These are phyloP conservation scores for Cossypha polioptera DNA, from an alignment of 2,797 vertebrate species.

Conservation along the genomic window DNA sequence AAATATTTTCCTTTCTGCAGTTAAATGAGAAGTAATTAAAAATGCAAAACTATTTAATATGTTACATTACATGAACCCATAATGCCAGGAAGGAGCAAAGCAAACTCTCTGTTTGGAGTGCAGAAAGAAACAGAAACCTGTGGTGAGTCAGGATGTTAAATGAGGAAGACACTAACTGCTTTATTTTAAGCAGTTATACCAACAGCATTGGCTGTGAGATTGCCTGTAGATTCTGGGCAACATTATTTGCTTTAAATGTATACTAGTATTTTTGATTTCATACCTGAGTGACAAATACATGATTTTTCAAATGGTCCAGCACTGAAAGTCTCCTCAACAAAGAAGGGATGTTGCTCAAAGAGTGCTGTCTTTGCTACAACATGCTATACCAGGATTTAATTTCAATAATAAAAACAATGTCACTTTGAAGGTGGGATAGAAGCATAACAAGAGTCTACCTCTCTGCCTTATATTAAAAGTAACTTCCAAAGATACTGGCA, in stretches of 20 bases:
- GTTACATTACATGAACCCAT: rapidly evolving
- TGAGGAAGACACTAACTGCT: not conserved
- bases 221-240: not conserved
- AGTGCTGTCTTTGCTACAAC: not conserved
- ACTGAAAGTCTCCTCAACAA: not conserved
- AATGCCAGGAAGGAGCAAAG: not conserved
- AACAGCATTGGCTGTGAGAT: not conserved
- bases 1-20: not conserved
- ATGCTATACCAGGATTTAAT: not conserved
- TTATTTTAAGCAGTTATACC: not conserved
- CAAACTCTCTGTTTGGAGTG: not conserved
- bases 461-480: not conserved
- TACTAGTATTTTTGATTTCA: not conserved
- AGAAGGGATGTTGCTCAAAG: not conserved
- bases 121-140: not conserved
- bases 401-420: not conserved
- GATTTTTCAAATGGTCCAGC: not conserved
- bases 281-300: not conserved
- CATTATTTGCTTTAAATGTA: not conserved
- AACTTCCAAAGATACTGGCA: not conserved
- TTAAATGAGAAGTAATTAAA: not conserved
- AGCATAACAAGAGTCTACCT: not conserved
- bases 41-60: not conserved
- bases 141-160: not conserved
- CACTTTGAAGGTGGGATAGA: not conserved